Percentiles rank a stretch among this genome's conserved stretches.
Evolutionary conservation across 2,888 invertebrate genomes (phyloP).

Genomic region (Coleophora flavipennella): DNA sequence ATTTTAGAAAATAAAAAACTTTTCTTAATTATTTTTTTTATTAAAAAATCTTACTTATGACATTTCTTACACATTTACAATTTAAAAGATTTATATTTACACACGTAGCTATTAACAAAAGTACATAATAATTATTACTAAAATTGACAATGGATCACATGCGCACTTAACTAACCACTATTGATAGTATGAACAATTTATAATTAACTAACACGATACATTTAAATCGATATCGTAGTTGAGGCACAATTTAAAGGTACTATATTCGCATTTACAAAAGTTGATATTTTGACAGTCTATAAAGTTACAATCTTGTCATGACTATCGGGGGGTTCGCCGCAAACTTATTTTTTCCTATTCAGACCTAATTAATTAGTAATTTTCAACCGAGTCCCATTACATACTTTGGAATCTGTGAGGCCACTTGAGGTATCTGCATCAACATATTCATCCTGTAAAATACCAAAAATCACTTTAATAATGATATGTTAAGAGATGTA

Average conservation of each 20-base stretch:
- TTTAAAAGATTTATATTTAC: slow-evolving; percentile 6
- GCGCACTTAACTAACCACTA: too few relatives aligned
- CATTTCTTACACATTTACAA: slow-evolving; percentile 19
- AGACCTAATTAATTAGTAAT: slow-evolving; percentile 9
- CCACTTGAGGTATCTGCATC: slow-evolving; percentile 88
- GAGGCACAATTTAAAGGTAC: slow-evolving; percentile 5
- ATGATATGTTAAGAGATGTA: too few relatives aligned
- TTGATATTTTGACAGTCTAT: neutral
- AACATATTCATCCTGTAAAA: slow-evolving; percentile 85
- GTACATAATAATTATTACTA: too few relatives aligned
- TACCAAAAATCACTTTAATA: slow-evolving; percentile 7
- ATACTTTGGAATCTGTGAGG: slow-evolving; percentile 88
- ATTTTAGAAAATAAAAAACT: slow-evolving; percentile 4
- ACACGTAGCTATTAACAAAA: too few relatives aligned
- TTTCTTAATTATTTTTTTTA: neutral
- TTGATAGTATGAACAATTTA: too few relatives aligned
- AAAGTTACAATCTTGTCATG: slow-evolving; percentile 14
- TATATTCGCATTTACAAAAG: slow-evolving; percentile 4
- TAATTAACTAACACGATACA: too few relatives aligned
- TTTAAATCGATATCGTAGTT: too few relatives aligned
- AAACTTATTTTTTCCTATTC: slow-evolving; percentile 20
- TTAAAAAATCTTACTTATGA: neutral
- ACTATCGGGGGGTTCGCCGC: slow-evolving; percentile 27
- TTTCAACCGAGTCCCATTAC: slow-evolving; percentile 85
- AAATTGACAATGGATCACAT: too few relatives aligned